Base-by-base conservation (phyloP, 2,113 vertebrate species). In the Lophochroa leadbeateri region DNA sequence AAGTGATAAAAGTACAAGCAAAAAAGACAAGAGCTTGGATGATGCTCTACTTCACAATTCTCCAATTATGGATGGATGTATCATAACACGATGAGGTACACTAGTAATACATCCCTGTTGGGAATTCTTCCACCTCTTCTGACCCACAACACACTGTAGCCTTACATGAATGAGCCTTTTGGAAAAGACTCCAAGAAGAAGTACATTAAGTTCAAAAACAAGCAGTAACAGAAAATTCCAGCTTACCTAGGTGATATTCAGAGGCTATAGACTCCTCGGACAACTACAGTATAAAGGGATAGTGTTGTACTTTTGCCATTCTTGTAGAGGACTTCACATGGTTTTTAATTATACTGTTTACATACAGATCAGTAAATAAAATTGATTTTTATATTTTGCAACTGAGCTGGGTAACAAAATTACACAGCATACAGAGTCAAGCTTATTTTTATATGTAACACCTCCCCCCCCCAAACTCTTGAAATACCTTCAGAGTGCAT, bases 281-380 rank as follows among this genome's bases (percentile, higher is more conserved):
- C 96, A 95, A 97, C 95, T 96, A 96, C 91, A 97, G 92, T 68
- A 96, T 77, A 96, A 97, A 97, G 96, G 96, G 79, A 96, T 86
- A 97, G 94, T 35, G 18, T 91, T 97, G 95, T 96, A 94, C 84
- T 94, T 86, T 92, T 80, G 58, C 84, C 80, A 68, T 85, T 94
- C 83, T 95, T 84, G 83, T n/a, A 89, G 70, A 95, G 41, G 35
- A 82, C 60, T 91, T 82, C 58, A 77, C 55, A 69, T 68, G 58
- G 25, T 69, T 93, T 91, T 88, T 80, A 78, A 74, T 86, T 71
- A 87, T 65, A 86, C 69, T 94, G 80, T 72, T 96, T 80, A 87
- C 37, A 88, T 39, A 95, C 23, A 95, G 20, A 72, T 65, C 28
- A 91, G 84, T 46, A 84, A 89, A 74, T 49, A 94, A 76, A 87